phyloP scores from a whole-genome alignment of 1,140 invertebrate species.

The Drosophila nannoptera region DNA sequence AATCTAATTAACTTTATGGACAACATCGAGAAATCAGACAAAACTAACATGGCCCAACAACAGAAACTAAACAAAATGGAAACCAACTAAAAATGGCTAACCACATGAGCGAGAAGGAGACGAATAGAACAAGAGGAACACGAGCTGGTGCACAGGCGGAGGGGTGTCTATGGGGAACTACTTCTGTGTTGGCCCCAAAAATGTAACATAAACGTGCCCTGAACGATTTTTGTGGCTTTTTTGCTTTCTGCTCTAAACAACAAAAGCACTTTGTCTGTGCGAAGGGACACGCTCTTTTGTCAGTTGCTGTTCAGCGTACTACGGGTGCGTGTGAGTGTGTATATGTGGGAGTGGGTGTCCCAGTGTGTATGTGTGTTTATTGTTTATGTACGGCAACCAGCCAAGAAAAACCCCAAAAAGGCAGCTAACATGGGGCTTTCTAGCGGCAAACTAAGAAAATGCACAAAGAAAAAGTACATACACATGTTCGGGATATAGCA shows the following conservation, averaged over 20 bases:
- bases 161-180: slow-evolving; percentile 17
- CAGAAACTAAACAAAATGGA: slow-evolving; percentile 38
- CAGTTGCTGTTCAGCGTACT: slow-evolving; percentile 24
- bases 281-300: slow-evolving; percentile 26
- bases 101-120: slow-evolving; percentile 38
- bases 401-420: slow-evolving; percentile 77
- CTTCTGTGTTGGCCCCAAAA: slow-evolving; percentile 23
- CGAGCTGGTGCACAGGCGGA: background rate
- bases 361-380: slow-evolving; percentile 54
- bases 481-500: slow-evolving; percentile 28
- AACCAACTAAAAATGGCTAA: slow-evolving; percentile 64
- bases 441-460: slow-evolving; percentile 74
- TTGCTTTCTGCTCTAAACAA: slow-evolving; percentile 76
- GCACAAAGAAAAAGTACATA: slow-evolving; percentile 49
- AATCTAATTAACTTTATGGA: slow-evolving; percentile 59
- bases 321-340: slow-evolving; percentile 13
- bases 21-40: slow-evolving; percentile 45
- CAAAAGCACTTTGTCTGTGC: slow-evolving; percentile 65
- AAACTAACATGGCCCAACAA: slow-evolving; percentile 21
- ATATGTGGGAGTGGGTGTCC: background rate
- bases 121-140: slow-evolving; percentile 11
- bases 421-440: slow-evolving; percentile 73
- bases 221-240: slow-evolving; percentile 77
- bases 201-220: slow-evolving; percentile 71
- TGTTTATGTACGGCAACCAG: slow-evolving; percentile 76